Base-by-base conservation (phyloP, 2,797 vertebrate species). In the Heterohyrax brucei region DNA sequence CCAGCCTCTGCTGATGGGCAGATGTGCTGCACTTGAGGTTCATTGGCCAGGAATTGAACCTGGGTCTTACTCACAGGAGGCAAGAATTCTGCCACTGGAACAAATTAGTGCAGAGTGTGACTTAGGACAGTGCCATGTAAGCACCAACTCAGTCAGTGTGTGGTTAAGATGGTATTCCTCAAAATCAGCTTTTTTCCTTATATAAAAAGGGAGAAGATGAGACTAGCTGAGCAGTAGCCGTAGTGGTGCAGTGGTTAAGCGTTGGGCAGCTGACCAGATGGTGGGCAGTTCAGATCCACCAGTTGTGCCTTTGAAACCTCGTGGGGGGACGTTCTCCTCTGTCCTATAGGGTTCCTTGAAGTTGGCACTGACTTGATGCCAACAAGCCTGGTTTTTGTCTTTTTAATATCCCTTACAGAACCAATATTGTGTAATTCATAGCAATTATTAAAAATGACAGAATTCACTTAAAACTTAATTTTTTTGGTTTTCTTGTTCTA, bases 381-480 rank as follows among this genome's bases (percentile, higher is more conserved):
- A 56, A 13, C 12, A 13, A 13, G 53, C 18, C 18, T 56, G 53
- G 10, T 56, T 56, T 13, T 56, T 56, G 53, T 56, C 18, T 56
- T 56, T 56, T 56, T 56, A n/a, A 87, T 50, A 24, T 48, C 39
- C 18, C 30, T 80, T 68, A 70, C 5, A 9, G 75, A 94, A 50
- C 28, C 5, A 18, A 3, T 1, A 22, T 61, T 26, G 59, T 66
- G 24, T 77, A 39, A 28, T 62, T 59, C 61, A 66, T 46, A 80
- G 19, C n/a, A 84, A 62, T 80, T 80, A n/a, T 59, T 77, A 66
- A 61, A 94, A 84, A 77, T 61, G 46, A 22, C 48, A 46, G 86
- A 95, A 76, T 70, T 84, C 83, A 77, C 24, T 1, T 16, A 77
- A 66, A 14, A 66, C n/a, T 13, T 78, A 33, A 78, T 94, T 39